Evolutionary conservation across 2,797 vertebrate species (phyloP), one percentile per base, ranked within the genome.

Genomic region (Acrossocheilus fasciatus): DNA sequence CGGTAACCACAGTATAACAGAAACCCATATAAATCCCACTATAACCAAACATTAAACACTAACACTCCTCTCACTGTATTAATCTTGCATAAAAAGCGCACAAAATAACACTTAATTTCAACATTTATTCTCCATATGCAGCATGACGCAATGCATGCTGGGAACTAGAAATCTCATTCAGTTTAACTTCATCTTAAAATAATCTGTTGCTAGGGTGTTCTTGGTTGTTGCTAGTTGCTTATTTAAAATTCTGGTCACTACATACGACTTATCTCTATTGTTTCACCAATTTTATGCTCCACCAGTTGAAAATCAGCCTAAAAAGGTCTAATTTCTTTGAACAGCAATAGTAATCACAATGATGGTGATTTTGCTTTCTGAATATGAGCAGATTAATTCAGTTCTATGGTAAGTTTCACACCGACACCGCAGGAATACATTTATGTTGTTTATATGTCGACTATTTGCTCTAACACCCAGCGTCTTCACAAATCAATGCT

Each of bases 401-500:
- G 12, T 26, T 64, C 2, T 62, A 39, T 73, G 12, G 26, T 26
- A 62, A 20, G 4, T n/a, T 70, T 80, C 52, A 45, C 26, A 30
- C 76, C 39, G 0, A 41, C 41, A 54, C 83, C 50, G n/a, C 23
- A n/a, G 4, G 85, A 50, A 76, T 57, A 84, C 66, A 30, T 86
- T 85, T 82, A 57, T 76, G 62, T 62, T 85, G 43, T 88, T 86
- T 88, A 52, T 69, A 30, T 72, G 82, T 78, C 50, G 45, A 81
- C 57, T 81, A 50, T 39, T 76, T 39, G 14, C 70, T 82, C 77
- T 76, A 76, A 78, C 30, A 23, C 78, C 66, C 81, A 84, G 54
- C 52, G 57, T 83, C 82, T 89, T 59, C 68, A 59, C 82, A 68
- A 87, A 81, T 88, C 87, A 87, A 69, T 88, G 68, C 30, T 83